Evolutionary conservation across 1,140 invertebrate genomes (phyloP), one percentile per base, ranked within the genome.

Genomic region (Chironomus striatipennis): DNA sequence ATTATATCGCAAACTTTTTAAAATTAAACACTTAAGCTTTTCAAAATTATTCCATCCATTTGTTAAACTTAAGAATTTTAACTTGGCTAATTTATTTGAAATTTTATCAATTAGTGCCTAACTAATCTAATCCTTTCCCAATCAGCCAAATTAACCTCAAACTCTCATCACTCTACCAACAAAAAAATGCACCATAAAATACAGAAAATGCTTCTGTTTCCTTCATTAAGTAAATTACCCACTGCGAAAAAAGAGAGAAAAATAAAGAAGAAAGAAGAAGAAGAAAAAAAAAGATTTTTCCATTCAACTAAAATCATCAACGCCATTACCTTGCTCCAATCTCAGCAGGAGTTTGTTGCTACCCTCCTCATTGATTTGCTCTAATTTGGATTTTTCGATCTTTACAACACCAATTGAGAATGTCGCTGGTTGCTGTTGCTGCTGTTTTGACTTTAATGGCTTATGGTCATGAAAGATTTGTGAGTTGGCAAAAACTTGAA

Each of bases 391-490:
- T 17, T 70, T 70, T 70, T 70, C 65, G 7, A 70, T 21, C 20
- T 70, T 70, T 0, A 21, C 17, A 10, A 18, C 65, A 8, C 65
- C 65, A 70, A 70, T 70, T 18, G 65, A 70, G 18, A 70, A 70
- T 20, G 65, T 77, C 20, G 79, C 79, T 43, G 78, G 78, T 70
- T 75, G 78, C 79, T 20, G 78, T 82, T 47, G 79, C 78, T 34
- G 77, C 9, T 1, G 0, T 20, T 70, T 80, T 21, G 81, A 47
- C 75, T 82, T 82, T 7, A 79, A 80, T 9, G 81, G 81, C 73
- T 81, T 80, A 77, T 81, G 80, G 70, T 82, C 81, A 74, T 81
- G 78, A 76, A 82, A 82, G 73, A 82, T 82, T 75, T 82, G 81
- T 42, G 81, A 82, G 34, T 81, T 82, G 34, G 81, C 80, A 74